Base-by-base conservation (phyloP, 2,888 invertebrate species). In the Xiphydria camelus region DNA sequence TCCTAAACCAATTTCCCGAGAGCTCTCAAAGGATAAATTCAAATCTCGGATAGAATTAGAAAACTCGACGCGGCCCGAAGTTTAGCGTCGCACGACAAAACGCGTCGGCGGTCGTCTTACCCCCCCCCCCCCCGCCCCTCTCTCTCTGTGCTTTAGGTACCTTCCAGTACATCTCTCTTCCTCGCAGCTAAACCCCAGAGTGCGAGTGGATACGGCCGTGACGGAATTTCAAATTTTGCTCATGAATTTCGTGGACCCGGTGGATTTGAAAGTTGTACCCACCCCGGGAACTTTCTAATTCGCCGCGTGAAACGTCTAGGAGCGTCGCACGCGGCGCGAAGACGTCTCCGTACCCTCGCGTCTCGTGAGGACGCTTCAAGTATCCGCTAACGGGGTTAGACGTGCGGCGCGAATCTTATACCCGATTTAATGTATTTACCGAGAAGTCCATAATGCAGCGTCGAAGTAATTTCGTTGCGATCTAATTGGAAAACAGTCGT, bases 1-100 rank as follows among this genome's bases (percentile, higher is more conserved):
- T 57, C 61, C 59, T 50, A 56, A 71, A 60, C 54, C 61, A 70
- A 73, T 73, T 70, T 67, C 61, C 56, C 56, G 33, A 36, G 51
- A 53, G 15, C 6, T 29, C 29, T 4, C 29, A 6, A 14, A 15
- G 61, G 55, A 62, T 64, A 55, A 59, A 36, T 49, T 36, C 38
- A 51, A 46, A 57, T 59, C 53, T 62, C 55, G 43, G 53, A 20
- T 29, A 39, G 49, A 59, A 57, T 55, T 57, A 54, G 55, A 62
- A 57, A 60, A 59, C 29, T 42, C 25, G 33, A 5, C 20, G 12
- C 25, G 29, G 18, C 18, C 15, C 35, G 35, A 29, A n/a, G 41
- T 37, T 50, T 53, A 49, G 45, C 44, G 31, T 26, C 43, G 35
- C 45, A 35, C 41, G 43, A 45, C 43, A 34, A 37, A 26, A 42